These are phyloP conservation scores for Axinella damicornis DNA, from an alignment of 37 sponge, comb jelly and placozoan species.

Conservation along the genomic window DNA sequence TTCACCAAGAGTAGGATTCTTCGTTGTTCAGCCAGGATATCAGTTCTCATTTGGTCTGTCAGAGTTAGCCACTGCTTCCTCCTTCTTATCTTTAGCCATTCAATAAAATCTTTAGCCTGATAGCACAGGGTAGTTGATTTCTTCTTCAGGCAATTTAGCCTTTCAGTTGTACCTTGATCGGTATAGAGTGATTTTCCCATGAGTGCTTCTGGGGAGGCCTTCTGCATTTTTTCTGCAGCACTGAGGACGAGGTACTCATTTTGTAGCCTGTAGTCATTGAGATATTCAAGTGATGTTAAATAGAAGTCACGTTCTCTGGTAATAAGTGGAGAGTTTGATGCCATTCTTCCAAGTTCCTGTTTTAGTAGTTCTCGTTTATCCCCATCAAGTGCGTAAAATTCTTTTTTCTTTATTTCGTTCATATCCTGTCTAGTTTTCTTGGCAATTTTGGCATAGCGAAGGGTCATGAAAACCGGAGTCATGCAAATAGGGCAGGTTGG, in stretches of 20 bases:
- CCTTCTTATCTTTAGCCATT: background rate
- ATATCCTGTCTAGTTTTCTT: background rate
- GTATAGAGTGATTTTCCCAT: too few relatives aligned
- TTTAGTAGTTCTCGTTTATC: background rate
- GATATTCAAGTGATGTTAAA: too few relatives aligned
- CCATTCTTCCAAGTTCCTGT: background rate
- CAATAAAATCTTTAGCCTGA: background rate
- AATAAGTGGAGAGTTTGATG: too few relatives aligned
- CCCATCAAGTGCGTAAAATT: background rate
- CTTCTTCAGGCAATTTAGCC: too few relatives aligned
- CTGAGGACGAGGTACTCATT: too few relatives aligned
- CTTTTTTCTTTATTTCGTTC: background rate
- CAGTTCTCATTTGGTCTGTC: background rate
- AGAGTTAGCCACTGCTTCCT: background rate
- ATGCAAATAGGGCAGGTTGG: background rate
- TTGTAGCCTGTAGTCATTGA: too few relatives aligned
- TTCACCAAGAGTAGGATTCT: background rate
- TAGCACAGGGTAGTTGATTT: too few relatives aligned
- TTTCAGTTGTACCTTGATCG: too few relatives aligned
- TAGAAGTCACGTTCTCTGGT: too few relatives aligned
- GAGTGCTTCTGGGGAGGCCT: too few relatives aligned
- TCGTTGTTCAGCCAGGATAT: constrained; percentile 2
- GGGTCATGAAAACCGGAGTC: background rate
- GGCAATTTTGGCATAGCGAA: background rate
- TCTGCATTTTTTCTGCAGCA: too few relatives aligned